Conservation (phyloP, 2,797 vertebrate genomes). For the Nasua narica region DNA sequence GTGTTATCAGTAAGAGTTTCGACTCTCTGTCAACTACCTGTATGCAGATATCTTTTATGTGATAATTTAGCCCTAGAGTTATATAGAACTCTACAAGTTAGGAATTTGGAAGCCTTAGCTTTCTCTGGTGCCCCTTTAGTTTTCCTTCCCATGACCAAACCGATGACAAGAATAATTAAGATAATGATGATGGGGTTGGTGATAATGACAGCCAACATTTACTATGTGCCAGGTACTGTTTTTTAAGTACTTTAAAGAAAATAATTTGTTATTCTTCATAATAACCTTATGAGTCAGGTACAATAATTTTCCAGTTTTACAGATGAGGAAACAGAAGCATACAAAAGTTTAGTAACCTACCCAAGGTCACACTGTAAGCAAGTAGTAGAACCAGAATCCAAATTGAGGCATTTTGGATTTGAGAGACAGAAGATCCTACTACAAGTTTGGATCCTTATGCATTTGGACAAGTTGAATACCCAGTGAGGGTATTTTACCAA, state of each 20-base stretch:
- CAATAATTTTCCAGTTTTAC: not conserved
- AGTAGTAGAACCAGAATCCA: not conserved
- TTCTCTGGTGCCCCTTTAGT: not conserved
- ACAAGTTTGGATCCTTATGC: not conserved
- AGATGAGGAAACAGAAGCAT: not conserved
- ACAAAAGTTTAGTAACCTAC: not conserved
- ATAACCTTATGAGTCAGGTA: not conserved
- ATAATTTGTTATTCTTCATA: not conserved
- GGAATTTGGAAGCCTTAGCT: not conserved
- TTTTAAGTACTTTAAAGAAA: not conserved
- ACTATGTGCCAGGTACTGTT: not conserved
- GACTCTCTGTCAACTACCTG: not conserved
- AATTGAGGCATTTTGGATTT: not conserved
- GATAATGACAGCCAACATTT: not conserved
- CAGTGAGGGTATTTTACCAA: not conserved
- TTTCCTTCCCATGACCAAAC: not conserved
- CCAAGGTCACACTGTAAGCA: not conserved
- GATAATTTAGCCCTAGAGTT: not conserved
- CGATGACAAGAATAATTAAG: not conserved
- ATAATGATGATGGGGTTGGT: not conserved
- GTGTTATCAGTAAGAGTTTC: not conserved
- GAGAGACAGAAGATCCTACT: not conserved
- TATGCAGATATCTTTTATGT: not conserved
- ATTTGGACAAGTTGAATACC: not conserved
- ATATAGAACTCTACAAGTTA: not conserved